Conservation (phyloP, 1,140 invertebrate genomes). For the Plutomurus gul region DNA sequence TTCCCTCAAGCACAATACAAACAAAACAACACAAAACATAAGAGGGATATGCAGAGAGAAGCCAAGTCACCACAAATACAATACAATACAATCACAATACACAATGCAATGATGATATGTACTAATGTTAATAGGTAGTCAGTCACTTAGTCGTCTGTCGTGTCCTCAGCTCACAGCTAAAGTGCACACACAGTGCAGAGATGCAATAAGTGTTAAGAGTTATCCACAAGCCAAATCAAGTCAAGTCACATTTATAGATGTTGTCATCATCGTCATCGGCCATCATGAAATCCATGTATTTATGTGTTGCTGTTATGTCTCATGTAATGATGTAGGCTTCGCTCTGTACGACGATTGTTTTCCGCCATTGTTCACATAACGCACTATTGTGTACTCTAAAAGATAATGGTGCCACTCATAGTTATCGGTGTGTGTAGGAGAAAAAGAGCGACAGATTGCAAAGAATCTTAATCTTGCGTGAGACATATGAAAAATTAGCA, state of each 20-base stretch:
- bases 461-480: not conserved
- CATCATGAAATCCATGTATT: too few species aligned
- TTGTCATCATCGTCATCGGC: constrained; percentile 7
- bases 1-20: not conserved
- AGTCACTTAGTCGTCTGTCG: not conserved
- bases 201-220: not conserved
- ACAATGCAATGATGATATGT: not conserved
- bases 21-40: constrained; percentile 19
- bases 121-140: not conserved
- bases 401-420: too few species aligned
- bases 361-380: too few species aligned
- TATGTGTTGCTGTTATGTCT: too few species aligned
- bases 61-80: not conserved
- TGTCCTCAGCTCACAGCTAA: not conserved
- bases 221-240: not conserved
- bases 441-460: not conserved
- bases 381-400: too few species aligned
- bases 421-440: too few species aligned
- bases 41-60: not conserved
- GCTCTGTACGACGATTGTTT: too few species aligned
- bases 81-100: not conserved
- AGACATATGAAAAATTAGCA: constrained; percentile 15
- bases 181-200: not conserved
- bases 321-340: too few species aligned
- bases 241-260: too few species aligned